A percentile compares a stretch with the other conserved stretches of the same genome.
Evolutionary conservation across 2,113 vertebrate species (phyloP).

Genomic region (Campylorhamphus procurvoides): DNA sequence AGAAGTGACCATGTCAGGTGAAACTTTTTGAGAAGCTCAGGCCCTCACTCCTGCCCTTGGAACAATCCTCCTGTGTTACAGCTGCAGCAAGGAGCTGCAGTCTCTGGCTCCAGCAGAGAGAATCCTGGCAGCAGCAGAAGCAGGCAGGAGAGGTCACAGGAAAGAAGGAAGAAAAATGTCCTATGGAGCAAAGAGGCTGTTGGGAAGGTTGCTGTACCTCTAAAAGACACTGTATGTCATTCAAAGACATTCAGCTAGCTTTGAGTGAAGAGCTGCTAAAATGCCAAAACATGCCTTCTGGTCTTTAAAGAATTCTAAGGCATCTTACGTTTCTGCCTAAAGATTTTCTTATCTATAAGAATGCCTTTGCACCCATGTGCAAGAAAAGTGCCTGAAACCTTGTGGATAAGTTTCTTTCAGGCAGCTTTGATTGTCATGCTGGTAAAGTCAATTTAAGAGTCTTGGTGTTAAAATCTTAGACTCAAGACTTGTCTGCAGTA

Average conservation of each 20-base stretch:
- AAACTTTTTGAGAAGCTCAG: fast-evolving
- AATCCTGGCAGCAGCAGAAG: background rate
- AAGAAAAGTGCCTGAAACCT: background rate
- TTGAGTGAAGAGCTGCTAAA: background rate
- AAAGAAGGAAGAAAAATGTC: background rate
- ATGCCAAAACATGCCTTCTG: background rate
- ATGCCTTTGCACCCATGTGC: background rate
- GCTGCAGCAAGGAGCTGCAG: background rate
- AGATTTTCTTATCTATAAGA: background rate
- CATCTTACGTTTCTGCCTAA: background rate
- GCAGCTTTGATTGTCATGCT: background rate
- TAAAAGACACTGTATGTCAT: background rate
- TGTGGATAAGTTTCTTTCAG: background rate
- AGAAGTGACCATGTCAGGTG: background rate
- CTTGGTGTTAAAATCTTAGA: background rate
- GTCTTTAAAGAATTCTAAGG: background rate
- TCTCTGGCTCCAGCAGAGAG: background rate
- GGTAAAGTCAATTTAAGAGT: background rate
- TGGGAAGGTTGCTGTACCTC: background rate
- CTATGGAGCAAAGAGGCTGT: background rate
- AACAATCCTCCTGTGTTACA: background rate
- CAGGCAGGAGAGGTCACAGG: fast-evolving
- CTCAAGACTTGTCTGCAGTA: background rate
- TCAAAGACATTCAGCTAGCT: background rate
- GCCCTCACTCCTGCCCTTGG: background rate